Evolutionary conservation across 2,888 invertebrate species (phyloP).

Genomic region (Sussaba pulchella): DNA sequence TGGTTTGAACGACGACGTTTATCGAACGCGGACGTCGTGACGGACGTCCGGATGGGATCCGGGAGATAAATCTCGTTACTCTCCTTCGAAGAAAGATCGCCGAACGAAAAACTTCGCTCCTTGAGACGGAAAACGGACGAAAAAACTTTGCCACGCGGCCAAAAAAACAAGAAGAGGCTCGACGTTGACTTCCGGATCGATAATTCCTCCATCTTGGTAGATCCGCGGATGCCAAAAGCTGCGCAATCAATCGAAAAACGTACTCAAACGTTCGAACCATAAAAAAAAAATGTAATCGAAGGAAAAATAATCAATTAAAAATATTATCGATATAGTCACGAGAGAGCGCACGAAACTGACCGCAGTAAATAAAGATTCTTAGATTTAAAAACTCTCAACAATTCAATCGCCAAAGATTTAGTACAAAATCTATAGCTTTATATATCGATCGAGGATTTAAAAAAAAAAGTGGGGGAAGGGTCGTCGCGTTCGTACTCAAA

Average conservation of each 20-base stretch:
- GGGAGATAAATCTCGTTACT: too few species aligned
- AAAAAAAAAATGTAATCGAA: neutral
- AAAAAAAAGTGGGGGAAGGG: slow-evolving; percentile 28
- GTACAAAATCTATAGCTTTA: slow-evolving; percentile 75
- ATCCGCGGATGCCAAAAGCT: neutral
- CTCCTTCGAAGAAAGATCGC: too few species aligned
- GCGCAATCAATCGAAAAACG: too few species aligned
- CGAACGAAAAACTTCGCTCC: too few species aligned
- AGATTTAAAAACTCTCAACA: slow-evolving; percentile 1
- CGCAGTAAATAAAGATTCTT: neutral
- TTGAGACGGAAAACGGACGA: too few species aligned
- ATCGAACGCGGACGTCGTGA: neutral
- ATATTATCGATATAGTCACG: neutral
- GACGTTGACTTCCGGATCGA: slow-evolving; percentile 26
- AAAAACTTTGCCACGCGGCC: neutral
- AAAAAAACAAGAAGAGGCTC: neutral
- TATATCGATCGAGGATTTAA: slow-evolving; percentile 37
- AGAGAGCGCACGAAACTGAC: neutral
- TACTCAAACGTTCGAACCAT: too few species aligned
- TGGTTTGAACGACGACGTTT: neutral
- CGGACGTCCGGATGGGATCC: neutral
- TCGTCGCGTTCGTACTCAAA: slow-evolving; percentile 24
- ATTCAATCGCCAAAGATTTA: slow-evolving; percentile 66
- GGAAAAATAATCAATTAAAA: neutral
- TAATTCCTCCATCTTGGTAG: slow-evolving; percentile 20